Percentiles rank a stretch among this genome's conserved stretches.
Conservation (phyloP, 2,888 invertebrate genomes). For the Hyposoter dolosus region DNA sequence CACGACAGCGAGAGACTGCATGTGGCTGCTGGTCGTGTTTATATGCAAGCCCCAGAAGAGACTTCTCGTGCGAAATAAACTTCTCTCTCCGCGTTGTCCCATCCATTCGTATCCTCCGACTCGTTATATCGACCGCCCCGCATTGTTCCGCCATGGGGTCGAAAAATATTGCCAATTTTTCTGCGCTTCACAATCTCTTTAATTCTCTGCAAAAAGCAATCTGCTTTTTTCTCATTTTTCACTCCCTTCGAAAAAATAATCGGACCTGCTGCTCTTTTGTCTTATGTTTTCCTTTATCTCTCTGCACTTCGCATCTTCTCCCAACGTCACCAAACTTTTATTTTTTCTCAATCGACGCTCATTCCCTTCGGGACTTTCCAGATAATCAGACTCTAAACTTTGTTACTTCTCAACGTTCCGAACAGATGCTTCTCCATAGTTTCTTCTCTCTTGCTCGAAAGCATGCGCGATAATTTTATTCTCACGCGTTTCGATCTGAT, state of each 20-base stretch:
- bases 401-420: constrained; percentile 48
- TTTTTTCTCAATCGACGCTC: constrained; percentile 5
- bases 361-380: constrained; percentile 21
- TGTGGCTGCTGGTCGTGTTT: constrained; percentile 27
- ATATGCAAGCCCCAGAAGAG: constrained; percentile 44
- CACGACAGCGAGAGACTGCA: constrained; percentile 67
- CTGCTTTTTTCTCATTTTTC: background rate
- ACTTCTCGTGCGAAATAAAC: constrained; percentile 74
- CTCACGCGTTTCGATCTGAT: background rate
- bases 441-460: constrained; percentile 2
- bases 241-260: background rate
- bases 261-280: background rate
- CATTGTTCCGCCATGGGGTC: background rate
- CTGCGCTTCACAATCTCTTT: background rate
- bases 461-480: constrained; percentile 28
- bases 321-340: background rate
- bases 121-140: background rate
- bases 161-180: background rate
- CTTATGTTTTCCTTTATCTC: background rate
- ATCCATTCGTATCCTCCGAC: constrained; percentile 38
- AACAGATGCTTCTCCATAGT: constrained; percentile 51
- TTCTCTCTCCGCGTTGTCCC: constrained; percentile 67
- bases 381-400: constrained; percentile 66
- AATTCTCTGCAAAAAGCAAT: constrained; percentile 1
- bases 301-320: no score